Evolutionary conservation across 1,140 invertebrate species (phyloP), one percentile per base, ranked within the genome.

Genomic region (Pseudoatta argentina): DNA sequence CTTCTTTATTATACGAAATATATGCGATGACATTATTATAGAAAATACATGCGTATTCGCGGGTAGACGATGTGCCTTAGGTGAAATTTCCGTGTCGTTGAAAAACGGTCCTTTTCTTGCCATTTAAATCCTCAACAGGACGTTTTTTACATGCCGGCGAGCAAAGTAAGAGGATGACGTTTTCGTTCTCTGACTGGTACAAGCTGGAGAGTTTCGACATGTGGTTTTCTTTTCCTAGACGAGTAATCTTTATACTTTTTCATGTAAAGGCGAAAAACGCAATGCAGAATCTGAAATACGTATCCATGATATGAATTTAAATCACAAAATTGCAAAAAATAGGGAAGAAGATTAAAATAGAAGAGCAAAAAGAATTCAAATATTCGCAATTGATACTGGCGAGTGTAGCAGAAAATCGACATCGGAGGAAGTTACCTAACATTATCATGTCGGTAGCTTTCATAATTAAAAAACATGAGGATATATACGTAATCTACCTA

Each of bases 161-260:
- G 69, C 79, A 73, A 83, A 75, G 44, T 61, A 75, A 83, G 44
- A 3, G 69, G 24, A 83, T 63, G 39, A 75, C n/a, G n/a, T 73
- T 82, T 73, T n/a, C 69, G 30, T 73, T 61, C 39, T 72, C 79
- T 8, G 2, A 16, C 8, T 30, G 24, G n/a, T 30, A 30, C 53
- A 44, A 71, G 53, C 24, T n/a, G 55, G 5, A 30, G 34, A 73
- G 55, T 34, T 73, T 75, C 69, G 79, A 73, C 67, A 51, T 83
- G 39, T 83, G 69, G 59, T 75, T 83, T 75, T 44, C 55, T n/a
- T 21, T 59, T 18, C 39, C 27, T 51, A 24, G 34, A 18, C 64
- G 18, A 69, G 48, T 30, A 7, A 81, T 16, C 39, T 69, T 30
- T 39, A 57, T 71, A 30, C 24, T 63, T 48, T 30, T 44, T 16